Base-by-base conservation (phyloP, 2,797 vertebrate genomes). In the Rhynchonycteris naso region DNA sequence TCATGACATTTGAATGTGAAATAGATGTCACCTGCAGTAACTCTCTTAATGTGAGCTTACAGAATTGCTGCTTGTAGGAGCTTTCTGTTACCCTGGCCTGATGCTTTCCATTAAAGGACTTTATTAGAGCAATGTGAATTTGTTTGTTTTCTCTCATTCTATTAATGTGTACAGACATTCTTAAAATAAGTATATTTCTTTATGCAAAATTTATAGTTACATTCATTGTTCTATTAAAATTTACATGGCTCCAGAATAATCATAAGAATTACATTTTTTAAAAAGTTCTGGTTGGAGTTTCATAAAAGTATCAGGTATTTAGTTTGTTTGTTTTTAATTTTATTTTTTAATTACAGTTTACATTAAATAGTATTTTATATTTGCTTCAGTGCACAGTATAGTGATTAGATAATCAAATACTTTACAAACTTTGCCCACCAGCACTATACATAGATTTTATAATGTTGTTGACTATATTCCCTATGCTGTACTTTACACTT, bases 1-100 rank as follows among this genome's bases (percentile, higher is more conserved):
- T 96, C 81, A 54, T 89, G 95, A 81, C 79, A 90, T 96, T 92
- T 92, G 0, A 0, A 43, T 91, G 95, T 0, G 26, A 80, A 96
- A 96, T 84, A 83, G 84, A 94, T 97, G 84, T 90, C 95, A 96
- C 94, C 94, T 68, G 52, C 72, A 94, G 75, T 96, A 95, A 88
- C 72, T 97, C 95, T 88, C 43, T 66, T 56, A 81, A 88, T 84
- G 52, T 33, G 80, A 95, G 33, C 87, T 88, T 89, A 92, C 65
- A 7, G 59, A 94, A 54, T 30, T 94, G 89, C 18, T 94, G 80
- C 83, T 96, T 5, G 0, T 52, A 88, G 81, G 95, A 50, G 76
- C 95, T 72, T 91, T 82, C 95, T 65, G n/a, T 8, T 71, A 71
- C 11, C 16, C 83, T 61, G 16, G 21, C 56, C 69, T 85, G 59